These are phyloP conservation scores for Varanus salvator DNA, from an alignment of 2,113 vertebrate genomes.

Conservation along the genomic window DNA sequence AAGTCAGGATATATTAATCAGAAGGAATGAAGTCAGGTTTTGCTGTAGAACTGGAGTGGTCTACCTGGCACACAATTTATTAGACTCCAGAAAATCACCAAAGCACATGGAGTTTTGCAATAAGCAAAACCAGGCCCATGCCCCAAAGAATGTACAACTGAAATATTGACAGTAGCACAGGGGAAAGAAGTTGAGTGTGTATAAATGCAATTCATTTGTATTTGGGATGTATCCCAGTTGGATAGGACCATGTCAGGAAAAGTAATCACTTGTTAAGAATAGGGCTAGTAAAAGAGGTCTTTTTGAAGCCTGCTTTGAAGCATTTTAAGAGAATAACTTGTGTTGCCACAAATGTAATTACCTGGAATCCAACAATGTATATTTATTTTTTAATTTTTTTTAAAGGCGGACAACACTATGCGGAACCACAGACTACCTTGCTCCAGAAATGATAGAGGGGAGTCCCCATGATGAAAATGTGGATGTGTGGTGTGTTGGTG, in stretches of 20 bases:
- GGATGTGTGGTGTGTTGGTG: constrained; percentile 42
- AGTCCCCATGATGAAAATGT: constrained; percentile 36
- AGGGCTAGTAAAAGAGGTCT: not conserved
- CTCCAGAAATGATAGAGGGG: constrained; percentile 45
- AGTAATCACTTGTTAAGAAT: not conserved
- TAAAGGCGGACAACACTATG: constrained; percentile 32
- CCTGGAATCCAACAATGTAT: not conserved
- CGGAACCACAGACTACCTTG: constrained; percentile 35
- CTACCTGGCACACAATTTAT: too few relatives aligned
- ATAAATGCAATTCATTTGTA: not conserved
- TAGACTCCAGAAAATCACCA: not conserved
- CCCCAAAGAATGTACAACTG: not conserved
- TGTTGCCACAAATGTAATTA: not conserved
- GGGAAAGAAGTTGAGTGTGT: not conserved
- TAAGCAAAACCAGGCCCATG: not conserved
- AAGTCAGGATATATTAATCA: too few relatives aligned
- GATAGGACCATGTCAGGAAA: not conserved
- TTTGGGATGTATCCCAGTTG: not conserved
- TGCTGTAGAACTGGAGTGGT: too few relatives aligned
- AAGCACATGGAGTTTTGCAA: not conserved
- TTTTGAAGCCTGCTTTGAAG: not conserved
- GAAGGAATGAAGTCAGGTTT: too few relatives aligned
- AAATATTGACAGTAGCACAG: not conserved
- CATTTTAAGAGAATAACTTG: not conserved
- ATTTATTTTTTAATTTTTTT: not conserved